Evolutionary conservation across 2,888 invertebrate species (phyloP), one percentile per base, ranked within the genome.

Genomic region (Cotesia congregata): DNA sequence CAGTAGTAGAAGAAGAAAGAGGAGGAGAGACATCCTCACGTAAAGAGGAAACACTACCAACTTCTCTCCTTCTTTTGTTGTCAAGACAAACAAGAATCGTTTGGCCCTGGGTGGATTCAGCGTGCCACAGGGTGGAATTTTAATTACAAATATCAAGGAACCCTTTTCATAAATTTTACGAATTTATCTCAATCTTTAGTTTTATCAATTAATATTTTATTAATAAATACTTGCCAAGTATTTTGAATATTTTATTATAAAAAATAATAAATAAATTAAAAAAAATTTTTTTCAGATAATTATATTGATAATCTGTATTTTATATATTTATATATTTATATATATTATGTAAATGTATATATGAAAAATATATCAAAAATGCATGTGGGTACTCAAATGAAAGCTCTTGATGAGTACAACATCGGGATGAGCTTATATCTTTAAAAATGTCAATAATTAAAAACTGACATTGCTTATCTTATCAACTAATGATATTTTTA

Each of bases 71-170:
- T 87, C 86, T 86, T 86, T 88, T 88, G 87, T 88, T 88, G 87
- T 87, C 87, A 86, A 88, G 87, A 88, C 88, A 88, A 88, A 88
- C 88, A 88, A 86, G 88, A 88, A 88, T 87, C 86, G 87, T 87
- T 88, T 87, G 86, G 50, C 50, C 74, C 79, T 85, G 85, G 83
- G 83, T 80, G 80, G 83, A 83, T 83, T 82, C 80, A 78, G 77
- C 74, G 77, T 61, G 77, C 76, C 75, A 79, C 82, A 80, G 83
- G 83, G 83, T 82, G 87, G 87, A 87, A 88, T 88, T 88, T 88
- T 87, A 87, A 88, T 88, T 87, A 87, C 85, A 80, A 86, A 88
- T 87, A 87, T 86, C 85, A 87, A 84, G 83, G 82, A 79, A 79
- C 77, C 83, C 80, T 81, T 62, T 30, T 73, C 69, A 61, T 68